phyloP scores from a whole-genome alignment of 1,140 invertebrate species.

The Drosophila mayri region DNA sequence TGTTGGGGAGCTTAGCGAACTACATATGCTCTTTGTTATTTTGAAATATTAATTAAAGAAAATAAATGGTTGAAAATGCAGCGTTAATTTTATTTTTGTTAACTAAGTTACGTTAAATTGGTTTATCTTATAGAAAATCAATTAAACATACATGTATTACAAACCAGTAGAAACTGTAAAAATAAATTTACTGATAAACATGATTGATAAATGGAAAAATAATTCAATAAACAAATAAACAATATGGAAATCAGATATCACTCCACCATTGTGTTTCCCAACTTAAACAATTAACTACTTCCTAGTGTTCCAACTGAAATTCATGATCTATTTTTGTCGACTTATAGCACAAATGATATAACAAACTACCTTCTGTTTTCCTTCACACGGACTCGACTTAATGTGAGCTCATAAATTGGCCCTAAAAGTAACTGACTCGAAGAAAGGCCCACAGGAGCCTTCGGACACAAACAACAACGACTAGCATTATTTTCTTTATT shows the following conservation, averaged over 20 bases:
- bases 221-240: neutral
- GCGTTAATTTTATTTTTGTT: too few species aligned
- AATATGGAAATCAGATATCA: neutral
- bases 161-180: neutral
- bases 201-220: neutral
- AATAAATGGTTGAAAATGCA: too few species aligned
- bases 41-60: too few species aligned
- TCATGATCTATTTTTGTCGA: slow-evolving; percentile 13
- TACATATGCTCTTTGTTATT: neutral
- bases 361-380: slow-evolving; percentile 30
- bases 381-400: slow-evolving; percentile 42
- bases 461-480: neutral
- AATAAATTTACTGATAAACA: neutral
- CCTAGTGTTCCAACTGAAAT: neutral
- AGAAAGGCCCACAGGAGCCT: slow-evolving; percentile 17
- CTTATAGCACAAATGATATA: slow-evolving; percentile 16
- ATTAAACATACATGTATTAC: neutral
- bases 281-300: slow-evolving; percentile 7
- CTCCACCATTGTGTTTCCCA: too few species aligned
- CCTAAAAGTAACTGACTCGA: slow-evolving; percentile 55
- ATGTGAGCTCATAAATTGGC: slow-evolving; percentile 50
- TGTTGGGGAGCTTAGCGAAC: neutral
- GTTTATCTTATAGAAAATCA: too few species aligned
- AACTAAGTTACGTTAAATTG: too few species aligned
- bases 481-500: slow-evolving; percentile 12